Percentiles rank a stretch among this genome's conserved stretches.
phyloP scores from a whole-genome alignment of 2,113 vertebrate species.

The Dicentrarchus labrax region DNA sequence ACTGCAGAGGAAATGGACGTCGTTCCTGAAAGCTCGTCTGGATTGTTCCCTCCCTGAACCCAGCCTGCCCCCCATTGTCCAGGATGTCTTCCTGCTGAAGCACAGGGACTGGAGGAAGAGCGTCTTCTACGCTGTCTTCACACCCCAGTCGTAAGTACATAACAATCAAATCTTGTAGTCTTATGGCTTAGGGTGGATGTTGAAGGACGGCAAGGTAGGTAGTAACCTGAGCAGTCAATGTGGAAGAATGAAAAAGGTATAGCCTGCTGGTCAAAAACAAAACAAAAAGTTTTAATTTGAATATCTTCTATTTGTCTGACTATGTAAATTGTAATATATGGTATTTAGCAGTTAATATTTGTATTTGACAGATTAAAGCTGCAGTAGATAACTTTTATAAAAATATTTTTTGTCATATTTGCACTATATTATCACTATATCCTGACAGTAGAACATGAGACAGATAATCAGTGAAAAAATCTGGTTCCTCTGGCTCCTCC shows the following conservation, averaged over 20 bases:
- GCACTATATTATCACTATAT: no score
- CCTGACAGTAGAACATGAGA: no score
- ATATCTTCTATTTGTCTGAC: not conserved
- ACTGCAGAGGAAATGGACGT: slow-evolving; percentile 86
- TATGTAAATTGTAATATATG: not conserved
- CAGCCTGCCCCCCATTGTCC: slow-evolving; percentile 84
- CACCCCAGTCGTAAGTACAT: slow-evolving; percentile 83
- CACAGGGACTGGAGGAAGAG: slow-evolving; percentile 80
- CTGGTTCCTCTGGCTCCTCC: no score
- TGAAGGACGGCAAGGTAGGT: not conserved
- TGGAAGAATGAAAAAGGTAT: not conserved
- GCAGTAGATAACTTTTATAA: no score
- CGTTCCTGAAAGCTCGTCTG: slow-evolving; percentile 86
- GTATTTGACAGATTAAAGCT: not conserved
- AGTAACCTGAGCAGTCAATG: not conserved
- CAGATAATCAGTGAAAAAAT: no score
- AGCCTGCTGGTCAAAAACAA: not conserved
- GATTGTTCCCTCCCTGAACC: slow-evolving; percentile 82
- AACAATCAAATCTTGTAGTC: not conserved
- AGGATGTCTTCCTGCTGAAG: slow-evolving; percentile 86
- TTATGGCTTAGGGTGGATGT: not conserved
- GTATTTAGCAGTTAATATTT: not conserved
- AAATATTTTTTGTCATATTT: no score
- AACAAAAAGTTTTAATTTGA: not conserved
- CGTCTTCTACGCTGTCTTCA: slow-evolving; percentile 86